Evolutionary conservation across 1,140 invertebrate species (phyloP), one percentile per base, ranked within the genome.

Genomic region (Calliphora vicina): DNA sequence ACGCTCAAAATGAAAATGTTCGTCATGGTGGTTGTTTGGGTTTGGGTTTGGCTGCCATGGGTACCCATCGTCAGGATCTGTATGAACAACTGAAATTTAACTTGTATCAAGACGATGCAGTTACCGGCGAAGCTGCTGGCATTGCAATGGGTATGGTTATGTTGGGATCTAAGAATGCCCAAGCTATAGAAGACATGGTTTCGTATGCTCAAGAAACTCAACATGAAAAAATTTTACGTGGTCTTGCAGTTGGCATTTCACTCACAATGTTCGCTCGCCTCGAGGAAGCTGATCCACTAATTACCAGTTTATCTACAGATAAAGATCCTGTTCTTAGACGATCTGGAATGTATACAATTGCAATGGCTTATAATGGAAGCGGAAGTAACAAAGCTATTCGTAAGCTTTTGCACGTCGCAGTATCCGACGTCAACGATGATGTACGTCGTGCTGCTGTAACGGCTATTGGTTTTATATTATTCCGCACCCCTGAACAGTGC

Each of bases 361-460:
- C 98, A 0, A 99, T 99, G 95, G 98, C 99, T 0, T 99, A 99
- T 90, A 99, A 97, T 91, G 99, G 99, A 43, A 99, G 97, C 23
- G 98, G 98, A 74, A 98, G 98, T 87, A 99, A 99, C 91, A 95
- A 96, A 89, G 99, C 99, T 0, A 99, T 99, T 85, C 93, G 97
- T 13, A 96, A 96, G 85, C 92, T 99, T 4, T 94, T 99, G 1
- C 98, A 99, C 89, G 97, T 99, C 85, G 98, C 99, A 73, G 99
- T 96, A 42, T 98, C 97, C 86, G 99, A 99, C 92, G 98, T 99
- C 0, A 99, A 99, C 89, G 98, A 99, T 90, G 99, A 99, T 92
- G 99, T 99, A 4, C 94, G 99, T 83, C 94, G 99, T 78, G 98
- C 98, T 81, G 98, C 99, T 42, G 98, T 99, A 1, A 99, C 98